Percentiles rank a stretch among this genome's conserved stretches.
These are phyloP conservation scores for Coboldia fuscipes DNA, from an alignment of 1,140 invertebrate genomes.

Conservation along the genomic window DNA sequence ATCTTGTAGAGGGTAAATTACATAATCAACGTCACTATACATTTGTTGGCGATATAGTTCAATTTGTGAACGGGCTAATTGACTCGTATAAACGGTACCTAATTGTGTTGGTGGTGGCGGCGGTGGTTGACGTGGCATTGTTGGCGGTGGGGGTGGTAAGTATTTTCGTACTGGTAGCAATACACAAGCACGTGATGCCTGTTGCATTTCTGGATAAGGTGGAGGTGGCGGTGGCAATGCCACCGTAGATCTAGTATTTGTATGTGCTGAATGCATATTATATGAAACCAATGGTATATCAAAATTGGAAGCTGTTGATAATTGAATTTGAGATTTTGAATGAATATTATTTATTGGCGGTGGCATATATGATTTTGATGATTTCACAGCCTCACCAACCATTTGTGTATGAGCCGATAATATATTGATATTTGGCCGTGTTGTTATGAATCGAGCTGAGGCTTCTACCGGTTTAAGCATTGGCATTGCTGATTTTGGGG, in stretches of 20 bases:
- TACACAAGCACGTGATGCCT: conserved; percentile 18
- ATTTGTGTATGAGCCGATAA: conserved; percentile 39
- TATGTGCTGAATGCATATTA: conserved; percentile 11
- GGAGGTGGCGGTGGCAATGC: conserved; percentile 28
- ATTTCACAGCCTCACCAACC: conserved; percentile 21
- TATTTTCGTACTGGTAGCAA: conserved; percentile 20
- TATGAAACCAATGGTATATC: conserved; percentile 20
- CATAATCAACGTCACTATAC: conserved; percentile 74
- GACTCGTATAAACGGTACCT: conserved; percentile 35
- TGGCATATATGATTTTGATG: conserved; percentile 26
- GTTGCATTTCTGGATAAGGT: conserved; percentile 18
- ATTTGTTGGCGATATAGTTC: conserved; percentile 69
- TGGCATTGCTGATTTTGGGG: conserved; percentile 21
- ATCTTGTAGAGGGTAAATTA: conserved; percentile 73
- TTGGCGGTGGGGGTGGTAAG: conserved; percentile 25
- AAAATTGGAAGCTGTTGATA: conserved; percentile 7
- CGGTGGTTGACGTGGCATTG: conserved; percentile 25
- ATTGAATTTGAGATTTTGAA: conserved; percentile 1
- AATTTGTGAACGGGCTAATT: conserved; percentile 52
- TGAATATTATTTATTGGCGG: conserved; percentile 15
- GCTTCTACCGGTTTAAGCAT: conserved; percentile 28
- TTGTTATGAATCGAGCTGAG: conserved; percentile 38
- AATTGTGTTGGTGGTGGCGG: conserved; percentile 32
- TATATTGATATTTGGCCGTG: conserved; percentile 40
- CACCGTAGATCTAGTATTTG: conserved; percentile 15